phyloP scores from a whole-genome alignment of 2,888 invertebrate genomes.

The Syritta pipiens region DNA sequence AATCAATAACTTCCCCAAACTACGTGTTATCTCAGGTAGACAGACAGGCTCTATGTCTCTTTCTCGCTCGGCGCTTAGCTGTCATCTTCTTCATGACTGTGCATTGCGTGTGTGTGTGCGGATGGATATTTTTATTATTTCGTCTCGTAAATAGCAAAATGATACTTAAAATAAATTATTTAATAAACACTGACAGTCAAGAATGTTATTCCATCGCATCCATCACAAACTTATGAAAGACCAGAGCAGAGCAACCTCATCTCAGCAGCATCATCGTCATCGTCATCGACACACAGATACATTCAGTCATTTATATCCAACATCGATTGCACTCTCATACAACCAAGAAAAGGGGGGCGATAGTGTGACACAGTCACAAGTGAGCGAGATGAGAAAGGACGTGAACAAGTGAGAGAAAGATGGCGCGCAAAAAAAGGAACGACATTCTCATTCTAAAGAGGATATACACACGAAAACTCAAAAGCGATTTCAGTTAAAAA shows the following conservation, averaged over 20 bases:
- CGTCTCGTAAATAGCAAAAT: slow-evolving; percentile 35
- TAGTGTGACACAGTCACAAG: slow-evolving; percentile 54
- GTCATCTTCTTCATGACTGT: slow-evolving; percentile 15
- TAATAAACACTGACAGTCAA: slow-evolving; percentile 54
- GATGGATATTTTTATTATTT: slow-evolving; percentile 5
- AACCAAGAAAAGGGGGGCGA: slow-evolving; percentile 31
- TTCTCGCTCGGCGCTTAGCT: slow-evolving; percentile 36
- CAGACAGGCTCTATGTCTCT: slow-evolving; percentile 61
- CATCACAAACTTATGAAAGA: slow-evolving; percentile 40
- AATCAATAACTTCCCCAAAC: slow-evolving; percentile 67
- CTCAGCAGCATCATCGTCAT: background rate
- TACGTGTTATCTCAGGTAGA: slow-evolving; percentile 67
- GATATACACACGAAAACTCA: slow-evolving; percentile 54
- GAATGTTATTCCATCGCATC: slow-evolving; percentile 41
- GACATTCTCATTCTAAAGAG: slow-evolving; percentile 61
- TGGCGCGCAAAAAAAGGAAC: slow-evolving; percentile 59
- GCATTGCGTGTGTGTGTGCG: slow-evolving; percentile 25
- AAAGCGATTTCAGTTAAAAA: background rate
- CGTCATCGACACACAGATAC: slow-evolving; percentile 2
- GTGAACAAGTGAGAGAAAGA: slow-evolving; percentile 51
- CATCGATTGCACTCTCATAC: slow-evolving; percentile 63
- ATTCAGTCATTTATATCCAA: background rate
- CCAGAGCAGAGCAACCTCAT: background rate
- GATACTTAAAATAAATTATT: slow-evolving; percentile 58
- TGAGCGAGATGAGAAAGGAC: slow-evolving; percentile 45